Evolutionary conservation across 2,888 invertebrate species (phyloP), one percentile per base, ranked within the genome.

Genomic region (Pristionchus japonicus): DNA sequence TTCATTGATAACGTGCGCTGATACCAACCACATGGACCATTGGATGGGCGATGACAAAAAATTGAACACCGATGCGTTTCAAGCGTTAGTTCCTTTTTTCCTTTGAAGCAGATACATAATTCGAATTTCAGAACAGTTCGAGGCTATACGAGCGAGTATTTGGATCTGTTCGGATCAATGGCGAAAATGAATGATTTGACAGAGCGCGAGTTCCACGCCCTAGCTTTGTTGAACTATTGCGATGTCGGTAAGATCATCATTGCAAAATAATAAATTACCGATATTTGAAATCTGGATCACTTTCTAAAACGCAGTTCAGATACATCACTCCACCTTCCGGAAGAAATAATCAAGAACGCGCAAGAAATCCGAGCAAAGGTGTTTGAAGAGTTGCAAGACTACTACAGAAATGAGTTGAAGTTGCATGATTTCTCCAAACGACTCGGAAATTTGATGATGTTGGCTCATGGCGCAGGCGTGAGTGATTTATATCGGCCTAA

Each of bases 401-500:
- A 77, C 15, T 77, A 77, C 47, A 1, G 27, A 27, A 77, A 77
- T 13, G 77, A 77, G 15, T 13, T 77, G 77, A 47, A 47, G 13
- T n/a, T 77, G 27, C n/a, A 27, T 15, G 77, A 77, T 23, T 77
- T 27, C n/a, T 77, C 77, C 3, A 47, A 40, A 47, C 11, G 77
- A 77, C 43, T 77, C 20, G 77, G 77, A 43, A n/a, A 77, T 77
- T 27, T 77, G 40, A 77, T 77, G 70, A 70, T 34, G 34, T 15
- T 70, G 20, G 37, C 37, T 34, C 70, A 40, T 20, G 70, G 70
- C 6, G 70, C 23, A 1, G 37, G 40, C 23, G 70, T 70, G 37
- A 70, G 7, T 23, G n/a, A n/a, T n/a, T n/a, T n/a, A n/a, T n/a
- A n/a, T n/a, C n/a, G n/a, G n/a, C n/a, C n/a, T n/a, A n/a, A 47